Evolutionary conservation across 2,797 vertebrate species (phyloP), one percentile per base, ranked within the genome.

Genomic region (Ctenosaura bakeri): DNA sequence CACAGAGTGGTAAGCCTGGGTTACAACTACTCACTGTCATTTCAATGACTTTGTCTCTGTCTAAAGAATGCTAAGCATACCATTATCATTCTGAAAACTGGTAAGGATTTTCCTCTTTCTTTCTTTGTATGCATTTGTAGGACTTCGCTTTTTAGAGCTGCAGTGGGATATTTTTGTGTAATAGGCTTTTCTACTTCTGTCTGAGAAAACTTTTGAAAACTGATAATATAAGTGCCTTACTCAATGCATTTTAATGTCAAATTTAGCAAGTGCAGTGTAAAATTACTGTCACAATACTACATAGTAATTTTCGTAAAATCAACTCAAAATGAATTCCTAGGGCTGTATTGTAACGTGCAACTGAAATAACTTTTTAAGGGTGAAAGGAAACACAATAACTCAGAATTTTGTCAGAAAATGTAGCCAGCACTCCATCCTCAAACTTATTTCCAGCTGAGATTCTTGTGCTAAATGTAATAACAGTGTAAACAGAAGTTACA

Each of bases 201-300:
- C 42, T 56, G 38, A 35, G n/a, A n/a, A 74, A 93, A 77, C 38
- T 95, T 64, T 69, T 90, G 1, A 88, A 52, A 94, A 92, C 2
- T 89, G 82, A 94, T 91, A 32, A 93, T 87, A 82, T 56, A 89
- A 52, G 13, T 92, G 46, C 93, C 91, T 93, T 88, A 93, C 26
- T 85, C 91, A 73, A 86, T 7, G 0, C 78, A 92, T 92, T 92
- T 95, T 94, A 95, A 89, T 92, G 90, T 64, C 26, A 90, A 38
- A 94, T 91, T 95, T 94, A 96, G 94, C 66, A 95, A 93, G 22
- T 52, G 32, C 62, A 93, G 56, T 84, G 89, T 84, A 95, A 95
- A 95, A 94, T 89, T 85, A 93, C 18, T 93, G n/a, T 86, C 4
- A 6, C 1, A 90, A 88, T 71, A 90, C 54, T 78, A 86, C 35